Base-by-base conservation (phyloP, 2,888 invertebrate species). In the Tenthredo mesomela region DNA sequence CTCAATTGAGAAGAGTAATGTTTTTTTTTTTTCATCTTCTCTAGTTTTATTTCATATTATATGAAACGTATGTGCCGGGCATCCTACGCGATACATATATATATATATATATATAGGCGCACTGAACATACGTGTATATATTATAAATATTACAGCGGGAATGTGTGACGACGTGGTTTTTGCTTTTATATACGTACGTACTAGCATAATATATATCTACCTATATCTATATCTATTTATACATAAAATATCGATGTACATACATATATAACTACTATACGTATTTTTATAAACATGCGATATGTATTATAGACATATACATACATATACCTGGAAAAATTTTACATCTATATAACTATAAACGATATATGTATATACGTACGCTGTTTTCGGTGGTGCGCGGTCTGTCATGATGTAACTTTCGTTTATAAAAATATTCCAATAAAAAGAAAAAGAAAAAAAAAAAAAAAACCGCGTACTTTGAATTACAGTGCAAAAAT, bases 371-470 rank as follows among this genome's bases (percentile, higher is more conserved):
- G 10, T 40, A 3, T 82, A 85, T 88, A 91, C 91, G 85, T 87
- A 91, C 91, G 89, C 89, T 90, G 90, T 86, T 88, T 90, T 90
- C 88, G 87, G 85, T 87, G 85, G 86, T 88, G 87, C 85, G 85
- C 87, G 86, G 82, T 84, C 88, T 89, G 88, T 89, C 90, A 91
- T 91, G 89, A 89, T 87, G 90, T 88, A 89, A 89, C 86, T 88
- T 77, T 80, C 33, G 70, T 15, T 50, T 82, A 21, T 21, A n/a
- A 40, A 77, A 58, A 65, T 82, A 80, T 80, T 78, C 78, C 65
- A 61, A 82, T 29, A 29, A 61, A 82, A 82, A 78, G 25, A 54
- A 29, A 61, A 82, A 82, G 58, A 43, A 54, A 29, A 61, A 65
- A 65, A 58, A 43, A 54, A 29, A 40, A 65, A 82, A 78, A 43